Conservation (phyloP, 2,113 vertebrate genomes). For the Sphyrna mokarran region DNA sequence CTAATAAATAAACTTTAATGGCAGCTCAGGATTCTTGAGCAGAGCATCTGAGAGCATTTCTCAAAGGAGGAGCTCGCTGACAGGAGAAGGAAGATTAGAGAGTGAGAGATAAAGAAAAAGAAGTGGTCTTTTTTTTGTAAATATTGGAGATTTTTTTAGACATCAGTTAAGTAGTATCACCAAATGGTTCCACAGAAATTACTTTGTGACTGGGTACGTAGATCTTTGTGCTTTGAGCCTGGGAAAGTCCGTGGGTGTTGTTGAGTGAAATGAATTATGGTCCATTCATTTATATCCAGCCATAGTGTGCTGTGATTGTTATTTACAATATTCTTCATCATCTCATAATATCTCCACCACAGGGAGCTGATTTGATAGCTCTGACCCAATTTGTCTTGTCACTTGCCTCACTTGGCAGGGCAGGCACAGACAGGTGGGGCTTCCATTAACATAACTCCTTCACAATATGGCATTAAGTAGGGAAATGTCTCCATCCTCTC, state of each 20-base stretch:
- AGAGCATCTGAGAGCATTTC: not conserved
- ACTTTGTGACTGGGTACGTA: not conserved
- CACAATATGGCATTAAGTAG: not conserved
- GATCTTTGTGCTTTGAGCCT: not conserved
- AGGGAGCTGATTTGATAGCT: not conserved
- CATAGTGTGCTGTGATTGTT: not conserved
- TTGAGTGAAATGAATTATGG: not conserved
- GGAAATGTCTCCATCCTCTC: not conserved
- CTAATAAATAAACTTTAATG: too few relatives aligned
- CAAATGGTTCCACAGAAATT: not conserved
- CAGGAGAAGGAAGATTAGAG: not conserved
- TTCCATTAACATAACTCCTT: not conserved
- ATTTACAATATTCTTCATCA: not conserved
- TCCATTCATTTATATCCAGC: not conserved
- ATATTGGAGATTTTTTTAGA: not conserved
- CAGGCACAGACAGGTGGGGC: not conserved
- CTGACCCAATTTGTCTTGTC: conserved; percentile 14
- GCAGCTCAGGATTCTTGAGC: not conserved
- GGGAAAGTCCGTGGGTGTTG: not conserved
- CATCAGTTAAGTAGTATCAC: not conserved
- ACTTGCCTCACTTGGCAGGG: not conserved
- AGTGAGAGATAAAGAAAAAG: not conserved
- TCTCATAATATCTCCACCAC: not conserved
- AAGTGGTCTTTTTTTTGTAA: not conserved
- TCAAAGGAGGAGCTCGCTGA: not conserved